Evolutionary conservation across 2,113 vertebrate genomes (phyloP).

Genomic region (Suricata suricatta): DNA sequence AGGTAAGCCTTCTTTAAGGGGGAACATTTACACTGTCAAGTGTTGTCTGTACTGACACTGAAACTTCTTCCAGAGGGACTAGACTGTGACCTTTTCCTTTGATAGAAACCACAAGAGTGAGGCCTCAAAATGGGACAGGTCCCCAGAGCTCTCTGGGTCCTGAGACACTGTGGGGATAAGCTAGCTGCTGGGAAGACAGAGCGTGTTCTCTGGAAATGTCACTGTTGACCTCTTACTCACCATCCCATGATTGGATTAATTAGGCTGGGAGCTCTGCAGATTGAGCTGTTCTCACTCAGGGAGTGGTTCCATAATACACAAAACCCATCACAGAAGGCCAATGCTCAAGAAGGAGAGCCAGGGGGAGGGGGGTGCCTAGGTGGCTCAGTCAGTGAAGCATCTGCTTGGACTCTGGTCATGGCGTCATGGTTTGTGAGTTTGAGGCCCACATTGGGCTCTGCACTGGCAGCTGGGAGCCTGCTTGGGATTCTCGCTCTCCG

Average conservation of each 20-base stretch:
- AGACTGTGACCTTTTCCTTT: neutral
- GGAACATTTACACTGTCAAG: neutral
- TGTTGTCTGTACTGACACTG: neutral
- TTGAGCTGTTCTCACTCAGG: conserved; percentile 72
- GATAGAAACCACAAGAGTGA: neutral
- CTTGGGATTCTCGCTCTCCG: too few species aligned
- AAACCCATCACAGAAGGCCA: conserved; percentile 68
- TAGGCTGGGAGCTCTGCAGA: conserved; percentile 50
- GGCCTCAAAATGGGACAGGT: neutral
- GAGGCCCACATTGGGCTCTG: too few species aligned
- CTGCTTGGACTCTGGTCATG: too few species aligned
- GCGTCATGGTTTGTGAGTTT: too few species aligned
- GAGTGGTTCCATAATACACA: conserved; percentile 71
- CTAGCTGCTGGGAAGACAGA: neutral
- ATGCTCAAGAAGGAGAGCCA: conserved; percentile 50
- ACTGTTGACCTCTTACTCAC: conserved; percentile 71
- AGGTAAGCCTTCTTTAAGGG: neutral
- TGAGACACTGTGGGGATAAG: neutral
- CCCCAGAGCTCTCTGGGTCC: neutral
- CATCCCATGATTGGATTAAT: conserved; percentile 50
- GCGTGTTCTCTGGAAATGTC: conserved; percentile 28
- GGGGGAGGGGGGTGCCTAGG: too few species aligned
- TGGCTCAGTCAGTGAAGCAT: too few species aligned
- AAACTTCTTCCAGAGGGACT: neutral
- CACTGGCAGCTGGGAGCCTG: too few species aligned